Evolutionary conservation across 1,140 invertebrate genomes (phyloP).

Genomic region (Mycetomoellerius zeteki): DNA sequence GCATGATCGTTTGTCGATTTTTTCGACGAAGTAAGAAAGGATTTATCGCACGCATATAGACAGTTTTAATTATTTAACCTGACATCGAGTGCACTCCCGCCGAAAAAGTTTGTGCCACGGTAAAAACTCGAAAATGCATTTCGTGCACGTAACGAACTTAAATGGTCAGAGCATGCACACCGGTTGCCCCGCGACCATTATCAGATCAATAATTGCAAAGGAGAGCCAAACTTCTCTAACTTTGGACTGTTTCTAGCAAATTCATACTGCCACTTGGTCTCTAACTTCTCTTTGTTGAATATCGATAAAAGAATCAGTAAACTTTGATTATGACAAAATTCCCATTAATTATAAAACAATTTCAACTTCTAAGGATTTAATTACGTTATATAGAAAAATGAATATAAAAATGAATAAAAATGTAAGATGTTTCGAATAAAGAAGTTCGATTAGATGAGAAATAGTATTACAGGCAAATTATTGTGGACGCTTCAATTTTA

Average conservation of each 20-base stretch:
- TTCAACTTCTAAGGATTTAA: background rate
- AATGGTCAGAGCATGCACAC: slow-evolving; percentile 66
- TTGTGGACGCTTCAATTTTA: background rate
- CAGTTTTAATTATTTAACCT: slow-evolving; percentile 71
- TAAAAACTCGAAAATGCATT: slow-evolving; percentile 70
- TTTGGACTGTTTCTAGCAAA: slow-evolving; percentile 58
- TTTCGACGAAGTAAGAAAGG: background rate
- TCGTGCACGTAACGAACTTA: slow-evolving; percentile 73
- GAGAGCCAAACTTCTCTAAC: slow-evolving; percentile 65
- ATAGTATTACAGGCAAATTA: background rate
- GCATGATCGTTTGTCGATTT: slow-evolving; percentile 14
- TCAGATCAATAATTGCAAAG: slow-evolving; percentile 72
- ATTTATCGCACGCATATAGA: slow-evolving; percentile 13
- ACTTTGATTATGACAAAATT: background rate
- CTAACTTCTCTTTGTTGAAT: background rate
- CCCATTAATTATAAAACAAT: background rate
- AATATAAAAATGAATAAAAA: background rate
- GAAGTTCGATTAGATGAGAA: background rate
- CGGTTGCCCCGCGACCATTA: slow-evolving; percentile 68
- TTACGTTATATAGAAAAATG: background rate
- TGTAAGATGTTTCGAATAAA: background rate
- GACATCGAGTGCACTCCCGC: slow-evolving; percentile 54
- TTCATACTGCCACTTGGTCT: slow-evolving; percentile 39
- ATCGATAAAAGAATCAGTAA: slow-evolving; percentile 3
- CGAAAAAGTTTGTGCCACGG: slow-evolving; percentile 61